phyloP scores from a whole-genome alignment of 2,113 vertebrate species.

The Oxyruncus cristatus region DNA sequence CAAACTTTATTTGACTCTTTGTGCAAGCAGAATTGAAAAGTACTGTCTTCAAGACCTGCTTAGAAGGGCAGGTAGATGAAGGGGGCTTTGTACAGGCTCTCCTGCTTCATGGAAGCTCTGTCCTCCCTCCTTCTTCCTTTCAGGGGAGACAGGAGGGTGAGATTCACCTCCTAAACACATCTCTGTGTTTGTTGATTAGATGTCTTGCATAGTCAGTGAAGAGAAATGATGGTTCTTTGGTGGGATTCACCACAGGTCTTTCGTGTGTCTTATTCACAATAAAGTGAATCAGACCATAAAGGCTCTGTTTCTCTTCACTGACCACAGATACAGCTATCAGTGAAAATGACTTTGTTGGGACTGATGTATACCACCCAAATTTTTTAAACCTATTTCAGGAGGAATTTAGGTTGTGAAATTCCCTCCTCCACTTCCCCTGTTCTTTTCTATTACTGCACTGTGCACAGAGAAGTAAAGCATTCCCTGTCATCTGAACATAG shows the following conservation, averaged over 20 bases:
- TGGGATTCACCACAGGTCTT: not conserved
- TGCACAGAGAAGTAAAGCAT: not conserved
- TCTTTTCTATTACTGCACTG: not conserved
- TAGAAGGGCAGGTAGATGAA: not conserved
- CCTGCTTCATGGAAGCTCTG: not conserved
- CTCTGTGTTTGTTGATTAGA: not conserved
- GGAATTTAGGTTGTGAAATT: not conserved
- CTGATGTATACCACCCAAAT: not conserved
- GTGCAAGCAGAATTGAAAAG: not conserved
- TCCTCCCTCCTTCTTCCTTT: not conserved
- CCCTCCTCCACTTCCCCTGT: not conserved
- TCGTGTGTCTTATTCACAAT: not conserved
- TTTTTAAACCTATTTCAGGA: not conserved
- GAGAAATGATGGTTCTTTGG: accelerated
- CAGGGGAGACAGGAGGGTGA: not conserved
- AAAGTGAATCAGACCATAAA: not conserved
- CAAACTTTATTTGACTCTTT: slow-evolving; percentile 53
- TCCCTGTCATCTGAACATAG: not conserved
- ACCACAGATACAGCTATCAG: not conserved
- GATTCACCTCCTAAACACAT: not conserved
- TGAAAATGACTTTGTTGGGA: not conserved
- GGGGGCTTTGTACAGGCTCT: not conserved
- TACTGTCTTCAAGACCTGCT: not conserved
- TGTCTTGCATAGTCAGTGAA: not conserved
- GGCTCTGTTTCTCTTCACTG: not conserved